Evolutionary conservation across 1,140 invertebrate species (phyloP).

Genomic region (Parapsyche elsis): DNA sequence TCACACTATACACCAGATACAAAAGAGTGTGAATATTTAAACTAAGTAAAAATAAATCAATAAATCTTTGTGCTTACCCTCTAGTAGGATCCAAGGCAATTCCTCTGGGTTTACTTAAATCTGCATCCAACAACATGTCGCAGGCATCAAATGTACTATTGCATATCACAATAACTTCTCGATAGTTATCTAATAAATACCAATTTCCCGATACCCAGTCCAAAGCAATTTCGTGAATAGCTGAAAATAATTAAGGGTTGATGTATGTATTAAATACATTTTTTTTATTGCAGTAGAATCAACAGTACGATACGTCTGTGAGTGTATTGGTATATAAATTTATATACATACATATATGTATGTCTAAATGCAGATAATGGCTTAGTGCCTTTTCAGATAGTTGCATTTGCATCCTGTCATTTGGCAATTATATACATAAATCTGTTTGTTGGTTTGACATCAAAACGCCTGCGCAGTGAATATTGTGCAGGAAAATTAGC

Average conservation of each 20-base stretch:
- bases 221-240: constrained; percentile 77
- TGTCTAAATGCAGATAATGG: too few relatives aligned
- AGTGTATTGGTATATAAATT: too few relatives aligned
- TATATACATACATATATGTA: too few relatives aligned
- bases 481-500: too few relatives aligned
- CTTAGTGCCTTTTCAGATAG: too few relatives aligned
- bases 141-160: constrained; percentile 72
- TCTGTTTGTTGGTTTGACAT: too few relatives aligned
- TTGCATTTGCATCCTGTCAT: too few relatives aligned
- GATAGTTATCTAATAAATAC: constrained; percentile 84
- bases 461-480: too few relatives aligned
- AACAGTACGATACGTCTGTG: neutral
- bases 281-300: neutral
- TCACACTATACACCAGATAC: constrained; percentile 64
- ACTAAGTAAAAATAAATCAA: neutral
- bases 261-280: neutral
- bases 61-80: constrained; percentile 67
- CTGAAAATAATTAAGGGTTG: constrained; percentile 59
- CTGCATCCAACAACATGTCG: constrained; percentile 76
- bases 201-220: constrained; percentile 90
- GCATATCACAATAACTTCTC: constrained; percentile 80
- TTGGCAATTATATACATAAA: too few relatives aligned
- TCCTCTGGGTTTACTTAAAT: constrained; percentile 78
- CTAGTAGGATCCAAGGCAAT: constrained; percentile 84
- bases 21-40: neutral